phyloP scores from a whole-genome alignment of 1,140 invertebrate genomes.

The Macrostomum lignano region DNA sequence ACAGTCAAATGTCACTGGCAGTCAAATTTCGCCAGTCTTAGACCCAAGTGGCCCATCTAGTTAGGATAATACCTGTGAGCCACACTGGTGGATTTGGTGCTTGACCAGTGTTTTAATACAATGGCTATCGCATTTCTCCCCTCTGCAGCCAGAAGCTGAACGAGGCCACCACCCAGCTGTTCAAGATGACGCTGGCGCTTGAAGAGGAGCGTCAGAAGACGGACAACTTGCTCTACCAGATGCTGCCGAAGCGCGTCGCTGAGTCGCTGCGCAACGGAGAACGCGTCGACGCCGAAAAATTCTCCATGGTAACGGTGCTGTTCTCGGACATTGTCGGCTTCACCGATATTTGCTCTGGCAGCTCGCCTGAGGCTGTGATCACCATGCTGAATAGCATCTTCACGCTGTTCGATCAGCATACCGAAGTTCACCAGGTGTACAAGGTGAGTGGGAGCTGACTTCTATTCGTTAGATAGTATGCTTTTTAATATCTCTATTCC shows the following conservation, averaged over 20 bases:
- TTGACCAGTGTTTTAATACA: too few species aligned
- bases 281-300: slow-evolving; percentile 54
- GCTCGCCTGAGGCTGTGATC: slow-evolving; percentile 23
- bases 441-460: too few species aligned
- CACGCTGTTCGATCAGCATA: slow-evolving; percentile 20
- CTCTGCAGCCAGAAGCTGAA: too few species aligned
- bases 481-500: too few species aligned
- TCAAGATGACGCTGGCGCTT: slow-evolving; percentile 30
- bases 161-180: slow-evolving; percentile 15
- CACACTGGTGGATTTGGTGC: too few species aligned
- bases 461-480: too few species aligned
- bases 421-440: slow-evolving; percentile 16
- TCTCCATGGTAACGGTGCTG: slow-evolving; percentile 67
- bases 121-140: too few species aligned
- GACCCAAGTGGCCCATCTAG: too few species aligned
- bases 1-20: too few species aligned
- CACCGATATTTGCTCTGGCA: slow-evolving; percentile 31
- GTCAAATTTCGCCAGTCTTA: too few species aligned
- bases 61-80: too few species aligned
- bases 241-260: slow-evolving; percentile 6
- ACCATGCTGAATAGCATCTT: slow-evolving; percentile 27
- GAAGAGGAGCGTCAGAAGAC: slow-evolving; percentile 5
- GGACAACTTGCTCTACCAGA: slow-evolving; percentile 6
- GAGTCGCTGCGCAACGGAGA: slow-evolving; percentile 44
- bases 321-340: slow-evolving; percentile 91